phyloP scores from a whole-genome alignment of 2,888 invertebrate species.

The Chrysolina oricalcia region DNA sequence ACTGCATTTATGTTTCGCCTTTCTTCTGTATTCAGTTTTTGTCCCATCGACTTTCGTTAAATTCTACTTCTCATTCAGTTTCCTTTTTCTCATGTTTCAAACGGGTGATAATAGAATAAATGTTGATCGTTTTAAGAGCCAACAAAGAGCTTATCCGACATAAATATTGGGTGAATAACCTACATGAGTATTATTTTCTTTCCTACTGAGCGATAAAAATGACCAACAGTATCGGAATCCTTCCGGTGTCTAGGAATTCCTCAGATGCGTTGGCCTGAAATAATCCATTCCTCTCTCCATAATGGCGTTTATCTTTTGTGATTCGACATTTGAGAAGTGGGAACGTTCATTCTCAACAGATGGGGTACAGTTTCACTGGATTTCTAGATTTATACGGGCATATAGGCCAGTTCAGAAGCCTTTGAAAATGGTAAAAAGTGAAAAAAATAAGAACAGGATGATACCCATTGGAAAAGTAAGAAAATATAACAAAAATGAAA shows the following conservation, averaged over 20 bases:
- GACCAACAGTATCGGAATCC: constrained; percentile 24
- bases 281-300: constrained; percentile 1
- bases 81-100: no score
- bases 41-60: no score
- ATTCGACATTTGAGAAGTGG: constrained; percentile 10
- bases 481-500: no score
- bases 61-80: no score
- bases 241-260: constrained; percentile 29
- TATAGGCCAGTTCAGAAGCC: no score
- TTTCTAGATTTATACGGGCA: not conserved
- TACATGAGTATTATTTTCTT: constrained; percentile 12
- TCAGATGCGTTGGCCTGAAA: constrained; percentile 24
- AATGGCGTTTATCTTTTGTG: constrained; percentile 16
- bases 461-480: no score
- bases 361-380: not conserved
- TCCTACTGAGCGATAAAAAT: constrained; percentile 8
- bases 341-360: constrained; percentile 9
- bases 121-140: no score
- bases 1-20: no score
- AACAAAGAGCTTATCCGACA: constrained; percentile 2
- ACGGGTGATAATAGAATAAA: no score
- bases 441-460: no score
- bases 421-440: no score
- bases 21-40: no score
- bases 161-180: constrained; percentile 15